Base-by-base conservation (phyloP, 2,113 vertebrate species). In the Pachycephala philippinensis region DNA sequence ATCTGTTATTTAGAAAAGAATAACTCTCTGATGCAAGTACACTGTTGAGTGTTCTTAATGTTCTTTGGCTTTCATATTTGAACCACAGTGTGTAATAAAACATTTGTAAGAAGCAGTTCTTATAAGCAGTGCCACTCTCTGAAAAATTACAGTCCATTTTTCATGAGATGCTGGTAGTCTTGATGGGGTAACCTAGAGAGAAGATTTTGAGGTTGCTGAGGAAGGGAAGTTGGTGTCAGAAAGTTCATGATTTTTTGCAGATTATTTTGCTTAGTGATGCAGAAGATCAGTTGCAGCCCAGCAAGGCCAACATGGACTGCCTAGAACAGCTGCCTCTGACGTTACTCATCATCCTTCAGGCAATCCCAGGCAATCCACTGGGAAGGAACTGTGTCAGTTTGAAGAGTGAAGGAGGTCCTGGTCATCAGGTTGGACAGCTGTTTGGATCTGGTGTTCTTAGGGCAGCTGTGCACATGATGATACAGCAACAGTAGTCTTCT, bases 1-100 rank as follows among this genome's bases (percentile, higher is more conserved):
- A 37, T 77, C n/a, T 65, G 5, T 77, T 84, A 60, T 19, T 84
- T 95, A 84, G 47, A 40, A 83, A 89, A 76, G 13, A 96, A 52
- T 57, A 83, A 37, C 14, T 53, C 28, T 57, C 18, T 59, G 37
- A 60, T 84, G 26, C 26, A 77, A 30, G 33, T 71, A 42, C 30
- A 9, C 27, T 75, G 10, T 64, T 37, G 65, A 79, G 30, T 42
- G 40, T 66, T 69, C 21, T 45, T 86, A 44, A 45, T 31, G 13
- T 60, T 72, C n/a, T 56, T 91, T 57, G 31, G n/a, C 60, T 87
- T 87, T 90, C 1, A 0, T 45, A 13, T 54, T 77, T 89, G 63
- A 89, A 42, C 40, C 7, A 33, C 39, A 56, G 3, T 15, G 13
- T 83, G 4, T 72, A 83, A 60, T 53, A 47, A 54, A 68, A 40